phyloP scores from a whole-genome alignment of 2,888 invertebrate species.

The Sinohyriopsis cumingii region DNA sequence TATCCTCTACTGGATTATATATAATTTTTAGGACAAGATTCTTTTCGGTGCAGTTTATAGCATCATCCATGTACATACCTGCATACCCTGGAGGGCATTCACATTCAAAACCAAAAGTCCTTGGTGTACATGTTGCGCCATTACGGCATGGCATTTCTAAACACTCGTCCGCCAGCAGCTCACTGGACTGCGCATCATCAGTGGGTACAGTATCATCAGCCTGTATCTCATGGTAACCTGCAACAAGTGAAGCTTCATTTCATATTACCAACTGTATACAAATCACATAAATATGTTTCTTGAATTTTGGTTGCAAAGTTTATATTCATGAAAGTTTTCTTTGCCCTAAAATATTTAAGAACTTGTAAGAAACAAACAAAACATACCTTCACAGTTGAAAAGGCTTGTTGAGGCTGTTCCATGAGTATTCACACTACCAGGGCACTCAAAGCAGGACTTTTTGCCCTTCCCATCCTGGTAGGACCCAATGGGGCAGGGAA shows the following conservation, averaged over 20 bases:
- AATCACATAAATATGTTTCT: not conserved
- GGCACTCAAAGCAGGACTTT: conserved; percentile 72
- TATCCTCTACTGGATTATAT: no score
- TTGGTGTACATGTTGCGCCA: conserved; percentile 59
- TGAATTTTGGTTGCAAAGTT: not conserved
- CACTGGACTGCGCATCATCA: no score
- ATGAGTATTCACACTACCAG: conserved; percentile 52
- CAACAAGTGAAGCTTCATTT: not conserved
- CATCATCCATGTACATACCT: conserved; percentile 33
- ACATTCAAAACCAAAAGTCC: conserved; percentile 33
- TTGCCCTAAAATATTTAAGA: no score
- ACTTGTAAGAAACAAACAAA: no score
- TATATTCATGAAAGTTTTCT: no score
- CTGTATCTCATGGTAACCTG: conserved; percentile 1
- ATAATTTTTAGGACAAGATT: no score
- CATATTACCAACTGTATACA: not conserved
- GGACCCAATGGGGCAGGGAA: conserved; percentile 75
- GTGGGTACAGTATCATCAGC: not conserved
- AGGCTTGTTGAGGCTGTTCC: conserved; percentile 52
- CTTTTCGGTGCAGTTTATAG: no score
- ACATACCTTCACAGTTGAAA: conserved; percentile 60
- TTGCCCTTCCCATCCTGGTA: conserved; percentile 71
- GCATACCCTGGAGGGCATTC: conserved; percentile 73
- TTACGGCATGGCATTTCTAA: conserved; percentile 74
- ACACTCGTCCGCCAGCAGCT: conserved; percentile 71